Conservation (phyloP, 2,888 invertebrate species). For the Leucania comma region DNA sequence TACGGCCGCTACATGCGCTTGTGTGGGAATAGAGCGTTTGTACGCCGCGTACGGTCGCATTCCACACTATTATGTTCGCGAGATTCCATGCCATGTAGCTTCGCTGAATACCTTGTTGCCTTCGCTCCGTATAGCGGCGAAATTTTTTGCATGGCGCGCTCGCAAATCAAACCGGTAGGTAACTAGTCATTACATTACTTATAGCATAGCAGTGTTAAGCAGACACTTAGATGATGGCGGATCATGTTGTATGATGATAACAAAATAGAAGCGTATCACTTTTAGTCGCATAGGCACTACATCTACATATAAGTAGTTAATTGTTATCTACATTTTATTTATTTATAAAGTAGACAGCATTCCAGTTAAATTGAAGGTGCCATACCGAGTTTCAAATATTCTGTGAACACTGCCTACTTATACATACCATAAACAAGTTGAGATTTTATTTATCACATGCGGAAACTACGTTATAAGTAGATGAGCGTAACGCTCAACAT, state of each 20-base stretch:
- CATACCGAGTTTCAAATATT: not conserved
- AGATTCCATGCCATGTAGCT: slow-evolving; percentile 81
- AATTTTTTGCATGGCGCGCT: slow-evolving; percentile 85
- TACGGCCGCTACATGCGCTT: slow-evolving; percentile 73
- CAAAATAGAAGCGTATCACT: slow-evolving; percentile 22
- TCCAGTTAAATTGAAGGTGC: slow-evolving; percentile 18
- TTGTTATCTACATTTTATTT: slow-evolving; percentile 25
- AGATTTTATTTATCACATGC: slow-evolving; percentile 6
- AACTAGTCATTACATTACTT: slow-evolving; percentile 74
- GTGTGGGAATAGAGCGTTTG: slow-evolving; percentile 75
- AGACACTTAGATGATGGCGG: slow-evolving; percentile 40
- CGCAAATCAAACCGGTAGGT: slow-evolving; percentile 87
- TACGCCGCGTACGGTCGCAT: slow-evolving; percentile 80
- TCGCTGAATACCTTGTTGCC: slow-evolving; percentile 69
- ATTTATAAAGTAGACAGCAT: slow-evolving; percentile 21
- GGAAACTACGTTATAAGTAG: slow-evolving; percentile 1
- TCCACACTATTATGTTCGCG: slow-evolving; percentile 86
- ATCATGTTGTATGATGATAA: slow-evolving; percentile 43
- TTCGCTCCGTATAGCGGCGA: slow-evolving; percentile 83
- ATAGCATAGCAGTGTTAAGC: slow-evolving; percentile 62
- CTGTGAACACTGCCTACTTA: slow-evolving; percentile 11
- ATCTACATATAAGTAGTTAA: slow-evolving; percentile 9
- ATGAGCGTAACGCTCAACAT: not conserved
- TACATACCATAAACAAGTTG: slow-evolving; percentile 20
- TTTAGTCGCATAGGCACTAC: slow-evolving; percentile 12